phyloP scores from a whole-genome alignment of 2,113 vertebrate species.

The Triplophysa dalaica region DNA sequence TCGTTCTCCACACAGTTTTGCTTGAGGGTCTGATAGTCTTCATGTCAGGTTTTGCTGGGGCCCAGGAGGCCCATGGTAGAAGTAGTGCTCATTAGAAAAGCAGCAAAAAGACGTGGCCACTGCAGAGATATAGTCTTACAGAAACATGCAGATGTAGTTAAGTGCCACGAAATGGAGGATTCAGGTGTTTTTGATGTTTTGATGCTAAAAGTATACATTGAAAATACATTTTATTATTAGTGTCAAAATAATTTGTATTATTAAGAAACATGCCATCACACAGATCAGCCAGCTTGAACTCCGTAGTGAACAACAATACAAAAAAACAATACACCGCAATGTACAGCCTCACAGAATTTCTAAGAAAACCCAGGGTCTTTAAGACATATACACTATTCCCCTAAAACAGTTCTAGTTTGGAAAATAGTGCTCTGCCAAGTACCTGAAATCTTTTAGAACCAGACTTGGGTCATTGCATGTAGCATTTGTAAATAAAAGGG shows the following conservation, averaged over 20 bases:
- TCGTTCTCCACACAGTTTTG: neutral
- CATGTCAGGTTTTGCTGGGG: constrained; percentile 25
- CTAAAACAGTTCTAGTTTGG: no score
- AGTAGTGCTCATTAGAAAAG: constrained; percentile 32
- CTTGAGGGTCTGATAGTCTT: neutral
- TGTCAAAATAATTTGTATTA: no score
- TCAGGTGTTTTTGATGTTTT: neutral
- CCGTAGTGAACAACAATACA: neutral
- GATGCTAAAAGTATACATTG: neutral
- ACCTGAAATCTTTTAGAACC: no score
- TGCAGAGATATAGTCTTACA: constrained; percentile 21
- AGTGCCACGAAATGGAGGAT: constrained; percentile 11
- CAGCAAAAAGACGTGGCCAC: constrained; percentile 9
- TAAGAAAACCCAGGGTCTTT: neutral
- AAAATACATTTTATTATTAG: no score
- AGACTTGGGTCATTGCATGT: no score
- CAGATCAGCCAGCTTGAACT: neutral
- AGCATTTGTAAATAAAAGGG: no score
- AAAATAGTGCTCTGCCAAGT: no score
- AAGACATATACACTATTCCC: no score
- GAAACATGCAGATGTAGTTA: neutral
- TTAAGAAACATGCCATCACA: neutral
- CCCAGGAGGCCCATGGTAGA: constrained; percentile 28
- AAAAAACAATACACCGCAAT: neutral
- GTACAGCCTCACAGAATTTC: neutral